A percentile compares a stretch with the other conserved stretches of the same genome.
Conservation (phyloP, 2,113 vertebrate genomes). For the Natator depressus region DNA sequence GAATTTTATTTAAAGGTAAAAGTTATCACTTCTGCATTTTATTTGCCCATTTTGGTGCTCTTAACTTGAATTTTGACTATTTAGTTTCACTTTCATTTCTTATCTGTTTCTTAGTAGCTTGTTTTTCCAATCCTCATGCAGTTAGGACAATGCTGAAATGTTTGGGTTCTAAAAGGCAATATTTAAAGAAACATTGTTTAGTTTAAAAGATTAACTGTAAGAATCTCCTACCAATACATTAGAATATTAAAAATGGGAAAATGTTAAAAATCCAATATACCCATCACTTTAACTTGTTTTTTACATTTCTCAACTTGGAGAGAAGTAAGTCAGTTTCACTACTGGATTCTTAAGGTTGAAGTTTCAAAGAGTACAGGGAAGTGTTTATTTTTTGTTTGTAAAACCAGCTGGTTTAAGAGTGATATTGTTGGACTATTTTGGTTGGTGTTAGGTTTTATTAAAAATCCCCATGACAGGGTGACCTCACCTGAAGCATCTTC, state of each 20-base stretch:
- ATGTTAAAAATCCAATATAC: not conserved
- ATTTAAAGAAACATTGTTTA: not conserved
- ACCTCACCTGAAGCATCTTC: not conserved
- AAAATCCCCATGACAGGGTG: not conserved
- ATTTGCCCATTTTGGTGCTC: not conserved
- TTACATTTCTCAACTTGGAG: not conserved
- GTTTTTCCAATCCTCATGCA: not conserved
- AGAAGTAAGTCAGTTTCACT: not conserved
- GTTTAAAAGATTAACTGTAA: not conserved
- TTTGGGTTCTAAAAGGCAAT: not conserved
- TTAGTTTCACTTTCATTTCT: not conserved
- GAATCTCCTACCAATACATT: not conserved
- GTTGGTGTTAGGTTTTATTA: not conserved
- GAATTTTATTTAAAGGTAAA: not conserved
- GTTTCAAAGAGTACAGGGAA: not conserved
- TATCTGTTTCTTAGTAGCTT: not conserved
- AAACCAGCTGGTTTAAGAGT: not conserved
- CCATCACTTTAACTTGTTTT: not conserved
- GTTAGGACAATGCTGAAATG: not conserved
- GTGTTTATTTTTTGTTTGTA: not conserved
- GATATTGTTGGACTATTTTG: not conserved
- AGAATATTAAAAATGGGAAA: not conserved
- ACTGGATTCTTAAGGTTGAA: rapidly evolving
- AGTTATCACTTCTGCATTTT: not conserved
- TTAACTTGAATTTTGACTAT: not conserved